Base-by-base conservation (phyloP, 2,888 invertebrate genomes). In the Punctoribates punctum region DNA sequence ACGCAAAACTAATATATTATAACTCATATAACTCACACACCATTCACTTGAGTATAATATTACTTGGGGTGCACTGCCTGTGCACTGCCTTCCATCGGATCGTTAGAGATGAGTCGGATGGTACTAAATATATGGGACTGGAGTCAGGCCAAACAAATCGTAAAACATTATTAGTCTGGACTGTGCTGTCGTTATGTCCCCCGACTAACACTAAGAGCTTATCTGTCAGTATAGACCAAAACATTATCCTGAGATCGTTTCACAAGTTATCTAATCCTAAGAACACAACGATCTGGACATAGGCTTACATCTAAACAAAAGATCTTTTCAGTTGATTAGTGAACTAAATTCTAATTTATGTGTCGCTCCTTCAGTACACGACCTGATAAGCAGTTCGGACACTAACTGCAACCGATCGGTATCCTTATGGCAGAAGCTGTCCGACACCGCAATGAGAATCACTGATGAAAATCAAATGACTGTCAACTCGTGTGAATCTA, bases 1-100 rank as follows among this genome's bases (percentile, higher is more conserved):
- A 62, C 62, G 29, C 62, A 25, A 62, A 62, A 62, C 27, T 29
- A 25, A 62, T 62, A 62, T 62, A 62, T 62, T 25, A 23, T 60
- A 54, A 11, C 54, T 54, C n/a, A n/a, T 57, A 62, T 9, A 27
- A 29, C 27, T 62, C 62, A 34, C 62, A 62, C 29, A 62, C 62
- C 29, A 62, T 62, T 62, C 6, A 27, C 29, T 62, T 17, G 3
- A 29, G 29, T 62, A 62, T 62, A 62, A 15, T 62, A 29, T 25
- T 62, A 29, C 29, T 29, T 17, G 62, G 62, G 29, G 20, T 60
- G 60, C 25, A 60, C 20, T 8, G 20, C 51, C n/a, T 11, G 8
- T 57, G 57, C 57, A 23, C 20, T 57, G 25, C 57, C 57, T 17
- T n/a, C 57, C 4, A n/a, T 57, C 3, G 62, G 29, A 62, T 62